Evolutionary conservation across 37 sponge, comb jelly and placozoan species (phyloP), one percentile per base, ranked within the genome.

Genomic region (Chondrilla cf. caribensis): DNA sequence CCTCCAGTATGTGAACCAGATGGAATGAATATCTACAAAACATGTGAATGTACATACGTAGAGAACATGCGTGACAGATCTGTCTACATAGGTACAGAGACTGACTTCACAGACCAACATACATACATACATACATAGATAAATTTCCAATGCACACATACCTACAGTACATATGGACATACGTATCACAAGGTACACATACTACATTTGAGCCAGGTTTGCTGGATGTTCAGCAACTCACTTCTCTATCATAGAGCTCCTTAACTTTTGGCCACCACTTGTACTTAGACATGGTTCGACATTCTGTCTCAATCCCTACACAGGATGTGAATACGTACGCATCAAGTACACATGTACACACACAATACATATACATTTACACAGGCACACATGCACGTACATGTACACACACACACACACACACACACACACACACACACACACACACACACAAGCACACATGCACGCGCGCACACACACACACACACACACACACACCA

Each of bases 281-380:
- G 67, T 79, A 90, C 40, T 94, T 88, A 14, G 77, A 47, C 11
- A 94, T 78, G 35, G 91, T 88, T 29, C 78, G 35, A 62, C 91
- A 89, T 60, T 94, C 94, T 39, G 81, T 87, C 70, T 83, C 89
- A 58, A 94, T 90, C 11, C 85, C 94, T 94, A 65, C 0, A 85
- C 42, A 70, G 26, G 24, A 9, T 43, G 24, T 29, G 35, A 3
- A 22, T 24, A 47, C 51, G 6, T 11, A 47, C 9, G 51, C 51
- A 47, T 47, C 6, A 6, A 14, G 51, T 47, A 47, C 51, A 47
- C 51, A 47, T 11, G 51, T 47, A 47, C 51, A 11, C 11, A 47
- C 51, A 11, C 11, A 47, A 6, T 47, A 11, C 11, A 47, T 47
- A 11, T 47, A 47, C 51, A 11, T 47, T 14, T 47, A 47, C 11